Percentiles rank a stretch among this genome's conserved stretches.
phyloP scores from a whole-genome alignment of 2,113 vertebrate genomes.

The Oxyura jamaicensis region DNA sequence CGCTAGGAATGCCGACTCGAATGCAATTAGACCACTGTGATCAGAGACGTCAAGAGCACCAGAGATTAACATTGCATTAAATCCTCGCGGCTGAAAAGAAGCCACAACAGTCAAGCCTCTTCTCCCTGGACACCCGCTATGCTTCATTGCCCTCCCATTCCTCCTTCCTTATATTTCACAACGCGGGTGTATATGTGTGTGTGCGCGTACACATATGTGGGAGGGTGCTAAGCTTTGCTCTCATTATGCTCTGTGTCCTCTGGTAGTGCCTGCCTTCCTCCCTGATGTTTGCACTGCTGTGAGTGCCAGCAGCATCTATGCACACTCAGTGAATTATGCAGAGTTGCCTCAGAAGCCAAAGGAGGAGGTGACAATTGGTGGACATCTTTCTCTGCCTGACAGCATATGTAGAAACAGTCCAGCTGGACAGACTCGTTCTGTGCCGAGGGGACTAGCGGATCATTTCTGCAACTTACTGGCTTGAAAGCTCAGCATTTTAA shows the following conservation, averaged over 20 bases:
- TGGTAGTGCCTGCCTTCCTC: background rate
- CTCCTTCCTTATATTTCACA: background rate
- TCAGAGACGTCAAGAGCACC: background rate
- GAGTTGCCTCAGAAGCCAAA: background rate
- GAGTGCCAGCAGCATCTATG: background rate
- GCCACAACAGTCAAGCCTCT: constrained; percentile 5
- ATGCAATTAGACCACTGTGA: constrained; percentile 9
- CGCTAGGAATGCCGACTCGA: background rate
- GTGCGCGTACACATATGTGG: background rate
- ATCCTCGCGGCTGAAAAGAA: background rate
- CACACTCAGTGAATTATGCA: background rate
- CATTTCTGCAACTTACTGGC: background rate
- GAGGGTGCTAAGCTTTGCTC: background rate
- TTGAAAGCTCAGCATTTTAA: constrained; percentile 29
- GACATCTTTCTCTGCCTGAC: constrained; percentile 54
- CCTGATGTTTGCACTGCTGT: background rate
- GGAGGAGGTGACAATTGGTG: background rate
- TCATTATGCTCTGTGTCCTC: background rate
- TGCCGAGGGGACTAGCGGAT: background rate
- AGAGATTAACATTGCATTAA: constrained; percentile 28
- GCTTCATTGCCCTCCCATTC: background rate
- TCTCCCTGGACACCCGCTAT: background rate
- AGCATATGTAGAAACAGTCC: background rate
- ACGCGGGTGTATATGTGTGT: background rate
- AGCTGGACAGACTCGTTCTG: constrained; percentile 23